phyloP scores from a whole-genome alignment of 2,888 invertebrate species.

The Tachystola acroxantha region DNA sequence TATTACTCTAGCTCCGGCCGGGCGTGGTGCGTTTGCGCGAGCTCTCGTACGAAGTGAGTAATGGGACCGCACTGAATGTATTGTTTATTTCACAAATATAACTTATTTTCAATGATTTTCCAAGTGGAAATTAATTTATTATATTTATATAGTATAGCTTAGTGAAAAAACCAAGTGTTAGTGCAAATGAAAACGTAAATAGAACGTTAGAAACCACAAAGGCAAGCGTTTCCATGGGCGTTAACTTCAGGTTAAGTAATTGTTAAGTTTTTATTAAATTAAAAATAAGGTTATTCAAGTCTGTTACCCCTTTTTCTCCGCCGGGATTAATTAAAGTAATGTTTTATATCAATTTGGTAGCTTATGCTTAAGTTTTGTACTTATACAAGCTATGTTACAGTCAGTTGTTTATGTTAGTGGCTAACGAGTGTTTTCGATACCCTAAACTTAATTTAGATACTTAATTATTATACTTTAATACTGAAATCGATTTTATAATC shows the following conservation, averaged over 20 bases:
- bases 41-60: slow-evolving; percentile 58
- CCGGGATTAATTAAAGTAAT: slow-evolving; percentile 1
- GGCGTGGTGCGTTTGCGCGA: slow-evolving; percentile 75
- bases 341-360: background rate
- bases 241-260: slow-evolving; percentile 66
- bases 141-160: slow-evolving; percentile 8
- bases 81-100: slow-evolving; percentile 51
- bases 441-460: background rate
- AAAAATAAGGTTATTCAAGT: slow-evolving; percentile 45
- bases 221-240: slow-evolving; percentile 64
- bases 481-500: no score
- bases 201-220: slow-evolving; percentile 30
- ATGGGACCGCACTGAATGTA: slow-evolving; percentile 45
- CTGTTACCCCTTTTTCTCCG: slow-evolving; percentile 21
- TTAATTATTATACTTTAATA: no score
- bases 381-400: background rate
- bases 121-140: slow-evolving; percentile 14
- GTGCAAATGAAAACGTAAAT: slow-evolving; percentile 31
- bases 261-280: slow-evolving; percentile 66
- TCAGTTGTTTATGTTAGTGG: background rate
- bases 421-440: background rate
- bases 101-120: slow-evolving; percentile 34
- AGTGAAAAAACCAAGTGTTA: slow-evolving; percentile 23
- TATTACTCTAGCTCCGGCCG: slow-evolving; percentile 39
- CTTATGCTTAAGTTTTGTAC: no score